Evolutionary conservation across 1,140 invertebrate species (phyloP).

Genomic region (Drosophila pruinosa): DNA sequence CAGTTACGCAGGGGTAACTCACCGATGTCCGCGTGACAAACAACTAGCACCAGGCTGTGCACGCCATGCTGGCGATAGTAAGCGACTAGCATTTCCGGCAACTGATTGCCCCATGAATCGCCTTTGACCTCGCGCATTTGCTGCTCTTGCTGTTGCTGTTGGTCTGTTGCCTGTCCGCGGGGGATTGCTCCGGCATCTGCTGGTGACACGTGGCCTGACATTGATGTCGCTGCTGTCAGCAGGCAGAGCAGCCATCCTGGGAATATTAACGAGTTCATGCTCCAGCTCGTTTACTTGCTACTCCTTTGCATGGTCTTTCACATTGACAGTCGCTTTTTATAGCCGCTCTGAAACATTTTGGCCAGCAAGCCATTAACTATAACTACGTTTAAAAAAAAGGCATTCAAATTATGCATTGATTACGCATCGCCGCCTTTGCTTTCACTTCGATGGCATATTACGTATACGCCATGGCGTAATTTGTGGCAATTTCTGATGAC

Average conservation of each 20-base stretch:
- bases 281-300: conserved; percentile 6
- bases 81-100: conserved; percentile 77
- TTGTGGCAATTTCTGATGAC: conserved; percentile 59
- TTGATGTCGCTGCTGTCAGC: conserved; percentile 31
- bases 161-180: conserved; percentile 27
- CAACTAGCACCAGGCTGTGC: conserved; percentile 70
- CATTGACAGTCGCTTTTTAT: conserved; percentile 53
- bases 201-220: conserved; percentile 54
- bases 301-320: conserved; percentile 38
- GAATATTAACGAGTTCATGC: conserved; percentile 75
- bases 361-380: conserved; percentile 37
- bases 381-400: conserved; percentile 60
- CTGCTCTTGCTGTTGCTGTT: conserved; percentile 16
- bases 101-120: conserved; percentile 67
- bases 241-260: conserved; percentile 34
- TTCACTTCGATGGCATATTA: conserved; percentile 36
- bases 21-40: conserved; percentile 77
- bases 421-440: conserved; percentile 35
- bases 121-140: conserved; percentile 12
- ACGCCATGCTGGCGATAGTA: conserved; percentile 78
- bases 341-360: not conserved
- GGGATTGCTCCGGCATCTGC: conserved; percentile 51
- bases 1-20: conserved; percentile 44
- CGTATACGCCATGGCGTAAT: conserved; percentile 46
- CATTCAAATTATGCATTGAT: conserved; percentile 77